A percentile compares a stretch with the other conserved stretches of the same genome.
Conservation (phyloP, 2,113 vertebrate species). For the Cephalophus harveyi region DNA sequence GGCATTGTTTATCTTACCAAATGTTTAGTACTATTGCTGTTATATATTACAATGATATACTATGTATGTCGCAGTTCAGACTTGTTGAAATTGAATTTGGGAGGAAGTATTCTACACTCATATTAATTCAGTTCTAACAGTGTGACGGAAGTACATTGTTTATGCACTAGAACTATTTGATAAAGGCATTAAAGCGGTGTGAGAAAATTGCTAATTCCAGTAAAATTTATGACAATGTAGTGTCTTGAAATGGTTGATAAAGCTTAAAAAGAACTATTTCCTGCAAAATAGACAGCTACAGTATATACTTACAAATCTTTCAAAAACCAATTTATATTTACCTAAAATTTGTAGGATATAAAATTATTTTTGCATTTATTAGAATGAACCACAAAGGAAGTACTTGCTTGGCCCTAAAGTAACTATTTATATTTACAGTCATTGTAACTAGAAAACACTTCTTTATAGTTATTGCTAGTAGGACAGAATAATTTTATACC, state of each 20-base stretch:
- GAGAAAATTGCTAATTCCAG: slow-evolving; percentile 41
- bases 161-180: neutral
- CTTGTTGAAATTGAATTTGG: neutral
- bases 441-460: neutral
- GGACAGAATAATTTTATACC: slow-evolving; percentile 5
- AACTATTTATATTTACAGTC: neutral
- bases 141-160: neutral
- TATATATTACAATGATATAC: slow-evolving; percentile 39
- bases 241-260: slow-evolving; percentile 33
- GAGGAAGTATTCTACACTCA: neutral
- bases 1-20: slow-evolving; percentile 13
- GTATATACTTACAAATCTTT: neutral
- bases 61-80: neutral
- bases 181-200: slow-evolving; percentile 2
- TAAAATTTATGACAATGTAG: slow-evolving; percentile 7
- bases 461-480: neutral
- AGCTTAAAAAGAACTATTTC: slow-evolving; percentile 26
- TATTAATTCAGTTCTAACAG: slow-evolving; percentile 48
- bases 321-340: slow-evolving; percentile 1
- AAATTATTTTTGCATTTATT: neutral
- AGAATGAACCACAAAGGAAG: neutral
- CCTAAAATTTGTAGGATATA: neutral
- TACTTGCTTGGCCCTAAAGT: neutral
- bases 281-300: neutral
- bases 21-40: neutral